Evolutionary conservation across 2,888 invertebrate genomes (phyloP).

Genomic region (Encarsia formosa): DNA sequence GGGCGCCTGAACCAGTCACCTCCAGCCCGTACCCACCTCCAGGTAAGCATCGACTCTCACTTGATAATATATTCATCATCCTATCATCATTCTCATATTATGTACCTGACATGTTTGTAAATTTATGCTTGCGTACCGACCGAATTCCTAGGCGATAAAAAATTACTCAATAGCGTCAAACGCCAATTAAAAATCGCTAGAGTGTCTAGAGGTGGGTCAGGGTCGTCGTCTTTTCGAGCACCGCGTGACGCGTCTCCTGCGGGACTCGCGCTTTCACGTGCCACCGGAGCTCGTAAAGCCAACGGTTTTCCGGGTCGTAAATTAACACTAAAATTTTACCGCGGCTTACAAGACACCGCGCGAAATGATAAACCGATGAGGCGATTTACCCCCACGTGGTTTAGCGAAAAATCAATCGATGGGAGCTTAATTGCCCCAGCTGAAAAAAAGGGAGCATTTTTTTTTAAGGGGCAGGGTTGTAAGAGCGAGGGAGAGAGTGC

Average conservation of each 20-base stretch:
- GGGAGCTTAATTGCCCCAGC: too few species aligned
- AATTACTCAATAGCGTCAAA: too few species aligned
- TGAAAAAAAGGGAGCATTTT: neutral
- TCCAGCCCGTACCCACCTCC: conserved; percentile 75
- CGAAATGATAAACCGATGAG: too few species aligned
- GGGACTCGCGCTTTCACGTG: conserved; percentile 24
- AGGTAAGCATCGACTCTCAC: conserved; percentile 59
- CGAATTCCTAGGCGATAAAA: too few species aligned
- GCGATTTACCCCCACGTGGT: too few species aligned
- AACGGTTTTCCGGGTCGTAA: conserved; percentile 39
- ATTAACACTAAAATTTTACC: conserved; percentile 35
- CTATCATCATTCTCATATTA: too few species aligned
- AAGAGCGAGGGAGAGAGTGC: conserved; percentile 8
- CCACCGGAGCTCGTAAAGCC: conserved; percentile 37
- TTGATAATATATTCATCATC: too few species aligned
- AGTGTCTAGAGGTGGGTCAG: too few species aligned
- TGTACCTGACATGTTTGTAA: too few species aligned
- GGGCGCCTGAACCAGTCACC: conserved; percentile 66
- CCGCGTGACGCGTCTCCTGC: conserved; percentile 30
- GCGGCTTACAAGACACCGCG: conserved; percentile 27
- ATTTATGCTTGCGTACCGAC: too few species aligned
- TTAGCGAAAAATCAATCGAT: too few species aligned
- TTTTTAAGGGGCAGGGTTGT: neutral
- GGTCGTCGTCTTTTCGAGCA: conserved; percentile 17
- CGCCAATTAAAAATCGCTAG: too few species aligned